Evolutionary conservation across 2,797 vertebrate species (phyloP).

Genomic region (Pteronotus mesoamericanus): DNA sequence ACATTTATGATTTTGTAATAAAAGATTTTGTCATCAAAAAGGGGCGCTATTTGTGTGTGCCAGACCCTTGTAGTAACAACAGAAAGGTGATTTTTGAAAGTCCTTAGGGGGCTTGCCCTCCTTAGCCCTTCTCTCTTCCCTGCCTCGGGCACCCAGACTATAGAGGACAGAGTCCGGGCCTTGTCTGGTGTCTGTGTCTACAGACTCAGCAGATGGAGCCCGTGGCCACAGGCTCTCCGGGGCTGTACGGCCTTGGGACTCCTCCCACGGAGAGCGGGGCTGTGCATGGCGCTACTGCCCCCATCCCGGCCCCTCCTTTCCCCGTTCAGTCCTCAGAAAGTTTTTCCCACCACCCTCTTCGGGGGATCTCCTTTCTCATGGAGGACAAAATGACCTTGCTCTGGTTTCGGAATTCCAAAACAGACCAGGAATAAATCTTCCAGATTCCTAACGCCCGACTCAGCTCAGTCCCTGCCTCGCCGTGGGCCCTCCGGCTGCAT

Average conservation of each 20-base stretch:
- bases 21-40: no score
- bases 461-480: neutral
- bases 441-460: neutral
- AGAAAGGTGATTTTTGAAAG: neutral
- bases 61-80: neutral
- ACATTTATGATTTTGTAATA: no score
- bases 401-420: neutral
- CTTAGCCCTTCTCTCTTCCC: neutral
- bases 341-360: neutral
- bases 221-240: neutral
- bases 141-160: neutral
- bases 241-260: neutral
- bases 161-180: neutral
- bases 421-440: neutral
- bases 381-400: neutral
- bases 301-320: neutral
- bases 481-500: rapidly evolving
- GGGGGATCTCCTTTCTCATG: conserved; percentile 50
- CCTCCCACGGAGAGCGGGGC: neutral
- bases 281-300: neutral
- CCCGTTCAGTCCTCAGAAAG: neutral
- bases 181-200: neutral
- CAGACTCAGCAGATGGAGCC: conserved; percentile 37
- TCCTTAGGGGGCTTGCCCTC: neutral
- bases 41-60: no score